These are phyloP conservation scores for Brachyistius frenatus DNA, from an alignment of 2,113 vertebrate species.

Conservation along the genomic window DNA sequence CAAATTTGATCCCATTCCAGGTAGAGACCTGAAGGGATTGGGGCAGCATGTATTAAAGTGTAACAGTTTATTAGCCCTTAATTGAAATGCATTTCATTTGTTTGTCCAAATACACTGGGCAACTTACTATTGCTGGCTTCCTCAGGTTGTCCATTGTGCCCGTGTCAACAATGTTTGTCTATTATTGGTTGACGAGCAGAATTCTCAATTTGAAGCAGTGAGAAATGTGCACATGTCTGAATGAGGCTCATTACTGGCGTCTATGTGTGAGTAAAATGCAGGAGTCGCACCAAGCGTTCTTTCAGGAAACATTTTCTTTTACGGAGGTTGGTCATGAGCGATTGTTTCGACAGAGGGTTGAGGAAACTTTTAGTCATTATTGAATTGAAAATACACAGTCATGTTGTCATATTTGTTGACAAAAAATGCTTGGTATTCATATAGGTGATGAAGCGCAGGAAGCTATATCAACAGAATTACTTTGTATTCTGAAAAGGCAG, in stretches of 20 bases:
- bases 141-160: conserved; percentile 46
- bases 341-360: conserved; percentile 21
- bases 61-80: conserved; percentile 31
- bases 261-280: conserved; percentile 18
- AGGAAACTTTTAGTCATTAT: conserved; percentile 20
- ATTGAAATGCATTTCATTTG: conserved; percentile 58
- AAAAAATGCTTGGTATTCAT: conserved; percentile 1
- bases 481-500: conserved; percentile 32
- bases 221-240: conserved; percentile 41
- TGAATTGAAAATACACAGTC: conserved; percentile 32
- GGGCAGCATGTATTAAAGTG: conserved; percentile 22
- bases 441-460: conserved; percentile 19
- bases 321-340: conserved; percentile 22
- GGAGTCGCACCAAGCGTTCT: neutral
- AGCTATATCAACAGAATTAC: conserved; percentile 28
- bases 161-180: conserved; percentile 52
- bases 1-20: conserved; percentile 57
- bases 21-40: conserved; percentile 42
- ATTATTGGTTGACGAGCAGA: conserved; percentile 49
- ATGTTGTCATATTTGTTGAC: conserved; percentile 27
- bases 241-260: conserved; percentile 32
- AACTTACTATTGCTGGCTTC: conserved; percentile 40
- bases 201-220: conserved; percentile 48
- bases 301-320: conserved; percentile 19
- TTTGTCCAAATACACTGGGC: conserved; percentile 34